These are phyloP conservation scores for Volucella zonaria DNA, from an alignment of 2,888 invertebrate genomes.

Conservation along the genomic window DNA sequence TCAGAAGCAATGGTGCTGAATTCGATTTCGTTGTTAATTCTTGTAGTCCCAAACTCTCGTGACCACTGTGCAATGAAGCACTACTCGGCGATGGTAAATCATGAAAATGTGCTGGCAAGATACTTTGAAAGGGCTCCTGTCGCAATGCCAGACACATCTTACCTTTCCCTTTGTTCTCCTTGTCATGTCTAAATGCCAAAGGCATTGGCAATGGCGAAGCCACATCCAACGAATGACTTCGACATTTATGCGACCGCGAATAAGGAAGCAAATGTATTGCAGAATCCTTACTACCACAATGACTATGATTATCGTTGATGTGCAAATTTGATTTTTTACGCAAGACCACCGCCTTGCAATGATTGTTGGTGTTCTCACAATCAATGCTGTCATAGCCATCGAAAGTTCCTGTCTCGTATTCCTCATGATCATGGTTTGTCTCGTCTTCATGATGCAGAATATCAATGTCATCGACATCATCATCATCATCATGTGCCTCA, in stretches of 20 bases:
- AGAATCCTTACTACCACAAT: conserved; percentile 76
- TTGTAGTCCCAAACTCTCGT: conserved; percentile 80
- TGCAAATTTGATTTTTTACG: conserved; percentile 78
- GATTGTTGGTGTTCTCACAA: conserved; percentile 78
- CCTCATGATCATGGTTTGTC: conserved; percentile 79
- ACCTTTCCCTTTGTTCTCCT: conserved; percentile 77
- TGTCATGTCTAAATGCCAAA: conserved; percentile 70
- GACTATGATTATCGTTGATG: conserved; percentile 61
- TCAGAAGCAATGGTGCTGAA: conserved; percentile 82
- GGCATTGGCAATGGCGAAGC: conserved; percentile 75
- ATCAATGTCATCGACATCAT: conserved; percentile 76
- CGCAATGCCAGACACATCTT: conserved; percentile 80
- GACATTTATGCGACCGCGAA: conserved; percentile 77
- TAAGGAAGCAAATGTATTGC: conserved; percentile 78
- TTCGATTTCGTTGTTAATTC: conserved; percentile 82
- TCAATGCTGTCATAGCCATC: conserved; percentile 80
- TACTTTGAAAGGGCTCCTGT: conserved; percentile 82
- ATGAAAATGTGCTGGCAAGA: conserved; percentile 80
- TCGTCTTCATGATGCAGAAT: conserved; percentile 77
- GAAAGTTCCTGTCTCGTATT: conserved; percentile 78
- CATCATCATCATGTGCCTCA: conserved; percentile 77
- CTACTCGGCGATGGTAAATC: conserved; percentile 82
- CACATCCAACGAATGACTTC: conserved; percentile 81
- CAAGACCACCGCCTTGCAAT: conserved; percentile 78
- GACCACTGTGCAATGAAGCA: conserved; percentile 82